Evolutionary conservation across 53 echinoderm and acorn worm species (phyloP).

Genomic region (Pentamera pediparva): DNA sequence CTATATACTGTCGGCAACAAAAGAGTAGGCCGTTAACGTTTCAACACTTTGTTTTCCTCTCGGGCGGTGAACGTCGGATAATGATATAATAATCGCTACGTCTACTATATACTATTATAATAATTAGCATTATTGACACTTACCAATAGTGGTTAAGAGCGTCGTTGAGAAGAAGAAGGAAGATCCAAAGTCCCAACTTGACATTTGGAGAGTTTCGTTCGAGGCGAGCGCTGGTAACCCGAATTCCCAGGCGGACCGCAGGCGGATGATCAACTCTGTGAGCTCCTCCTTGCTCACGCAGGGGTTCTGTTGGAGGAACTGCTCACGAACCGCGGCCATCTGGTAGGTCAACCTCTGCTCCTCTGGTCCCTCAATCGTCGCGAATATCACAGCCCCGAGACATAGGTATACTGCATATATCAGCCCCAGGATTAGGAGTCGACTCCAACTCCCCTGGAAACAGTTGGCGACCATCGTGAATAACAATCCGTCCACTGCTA

Average conservation of each 20-base stretch:
- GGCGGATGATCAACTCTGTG: slow-evolving; percentile 7
- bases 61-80: too few relatives aligned
- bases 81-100: too few relatives aligned
- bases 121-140: too few relatives aligned
- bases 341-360: neutral
- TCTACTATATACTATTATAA: too few relatives aligned
- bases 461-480: slow-evolving; percentile 15
- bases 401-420: neutral
- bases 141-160: slow-evolving; percentile 87
- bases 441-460: slow-evolving; percentile 18
- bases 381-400: slow-evolving; percentile 19
- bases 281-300: slow-evolving; percentile 39
- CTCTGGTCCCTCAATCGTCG: slow-evolving; percentile 13
- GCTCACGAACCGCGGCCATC: neutral
- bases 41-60: too few relatives aligned
- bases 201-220: slow-evolving; percentile 25
- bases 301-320: slow-evolving; percentile 3
- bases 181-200: slow-evolving; percentile 81
- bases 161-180: slow-evolving; percentile 92
- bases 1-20: too few relatives aligned
- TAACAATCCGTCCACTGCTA: too few relatives aligned
- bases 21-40: too few relatives aligned
- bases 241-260: slow-evolving; percentile 42
- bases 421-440: slow-evolving; percentile 1
- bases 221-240: slow-evolving; percentile 21